These are phyloP conservation scores for Sarcophaga caerulescens DNA, from an alignment of 2,888 invertebrate species.

Conservation along the genomic window DNA sequence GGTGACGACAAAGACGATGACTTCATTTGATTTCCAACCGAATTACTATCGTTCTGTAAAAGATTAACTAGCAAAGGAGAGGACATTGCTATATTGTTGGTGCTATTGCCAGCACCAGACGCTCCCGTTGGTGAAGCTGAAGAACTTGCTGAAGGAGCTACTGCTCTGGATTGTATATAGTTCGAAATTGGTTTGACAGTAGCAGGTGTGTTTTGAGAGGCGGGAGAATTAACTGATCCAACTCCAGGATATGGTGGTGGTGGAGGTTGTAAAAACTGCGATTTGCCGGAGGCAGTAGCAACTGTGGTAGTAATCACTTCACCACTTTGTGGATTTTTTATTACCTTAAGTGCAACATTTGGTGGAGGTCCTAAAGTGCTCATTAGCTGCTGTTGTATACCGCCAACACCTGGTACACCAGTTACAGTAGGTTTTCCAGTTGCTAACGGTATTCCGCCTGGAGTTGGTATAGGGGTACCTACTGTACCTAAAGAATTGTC, in stretches of 20 bases:
- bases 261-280: constrained; percentile 79
- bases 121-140: constrained; percentile 58
- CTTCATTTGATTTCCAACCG: constrained; percentile 73
- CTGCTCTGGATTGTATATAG: constrained; percentile 64
- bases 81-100: constrained; percentile 87
- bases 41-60: constrained; percentile 89
- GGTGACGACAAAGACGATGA: constrained; percentile 74
- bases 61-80: constrained; percentile 95
- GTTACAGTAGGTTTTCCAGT: constrained; percentile 45
- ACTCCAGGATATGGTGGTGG: constrained; percentile 79
- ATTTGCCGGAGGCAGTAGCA: constrained; percentile 70
- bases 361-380: constrained; percentile 72
- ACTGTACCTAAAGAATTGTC: constrained; percentile 83
- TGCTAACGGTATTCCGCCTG: constrained; percentile 64
- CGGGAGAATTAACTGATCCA: constrained; percentile 68
- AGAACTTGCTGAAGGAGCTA: constrained; percentile 21
- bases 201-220: constrained; percentile 56
- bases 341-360: constrained; percentile 76
- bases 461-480: constrained; percentile 61
- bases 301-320: constrained; percentile 71
- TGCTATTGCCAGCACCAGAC: constrained; percentile 32
- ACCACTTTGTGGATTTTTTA: constrained; percentile 74
- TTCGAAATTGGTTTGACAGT: constrained; percentile 69
- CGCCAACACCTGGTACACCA: constrained; percentile 32
- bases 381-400: constrained; percentile 71